Evolutionary conservation across 2,113 vertebrate species (phyloP).

Genomic region (Candoia aspera): DNA sequence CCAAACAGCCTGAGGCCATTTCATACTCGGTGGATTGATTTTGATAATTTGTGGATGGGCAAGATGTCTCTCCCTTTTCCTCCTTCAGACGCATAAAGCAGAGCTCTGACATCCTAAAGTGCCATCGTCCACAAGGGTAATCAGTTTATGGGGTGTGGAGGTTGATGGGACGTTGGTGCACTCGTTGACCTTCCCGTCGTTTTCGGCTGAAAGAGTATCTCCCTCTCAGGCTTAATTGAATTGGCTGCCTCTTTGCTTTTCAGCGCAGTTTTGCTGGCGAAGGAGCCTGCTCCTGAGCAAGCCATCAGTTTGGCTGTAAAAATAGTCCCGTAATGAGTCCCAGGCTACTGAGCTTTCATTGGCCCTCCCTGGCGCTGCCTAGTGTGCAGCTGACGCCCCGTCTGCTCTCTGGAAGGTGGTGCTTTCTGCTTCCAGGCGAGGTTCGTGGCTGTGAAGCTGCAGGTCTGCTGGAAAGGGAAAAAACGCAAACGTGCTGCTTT

Average conservation of each 20-base stretch:
- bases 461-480: background rate
- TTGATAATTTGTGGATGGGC: conserved; percentile 31
- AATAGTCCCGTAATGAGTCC: background rate
- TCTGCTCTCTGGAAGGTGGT: background rate
- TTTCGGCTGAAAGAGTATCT: conserved; percentile 16
- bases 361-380: background rate
- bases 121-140: background rate
- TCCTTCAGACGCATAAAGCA: conserved; percentile 26
- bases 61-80: background rate
- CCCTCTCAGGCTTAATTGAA: background rate
- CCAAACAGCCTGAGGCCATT: conserved; percentile 45
- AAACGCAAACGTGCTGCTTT: too few relatives aligned
- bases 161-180: conserved; percentile 19
- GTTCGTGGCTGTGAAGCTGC: background rate
- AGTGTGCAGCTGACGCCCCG: background rate
- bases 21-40: conserved; percentile 34
- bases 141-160: conserved; percentile 8
- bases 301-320: conserved; percentile 9
- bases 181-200: background rate
- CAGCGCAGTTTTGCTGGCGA: background rate
- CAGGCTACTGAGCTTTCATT: background rate
- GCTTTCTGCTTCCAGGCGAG: background rate
- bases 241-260: background rate
- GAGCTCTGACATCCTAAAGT: background rate
- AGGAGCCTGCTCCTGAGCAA: background rate